Percentiles rank a stretch among this genome's conserved stretches.
Evolutionary conservation across 2,797 vertebrate genomes (phyloP).

Genomic region (Phrynocephalus forsythii): DNA sequence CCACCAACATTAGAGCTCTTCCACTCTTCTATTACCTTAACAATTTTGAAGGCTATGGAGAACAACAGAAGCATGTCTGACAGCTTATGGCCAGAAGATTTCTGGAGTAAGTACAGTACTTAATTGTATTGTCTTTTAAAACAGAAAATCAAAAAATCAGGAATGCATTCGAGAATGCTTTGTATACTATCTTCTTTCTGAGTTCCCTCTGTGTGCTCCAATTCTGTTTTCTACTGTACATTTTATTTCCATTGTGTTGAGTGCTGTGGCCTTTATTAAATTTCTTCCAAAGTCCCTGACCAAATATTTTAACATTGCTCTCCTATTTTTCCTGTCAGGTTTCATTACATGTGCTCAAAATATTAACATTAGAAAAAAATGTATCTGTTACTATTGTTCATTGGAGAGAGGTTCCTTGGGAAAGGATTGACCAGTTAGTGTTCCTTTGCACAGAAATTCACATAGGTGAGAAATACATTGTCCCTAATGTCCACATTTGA

Average conservation of each 20-base stretch:
- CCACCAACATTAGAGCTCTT: conserved; percentile 1
- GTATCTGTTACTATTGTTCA: background rate
- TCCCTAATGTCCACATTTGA: background rate
- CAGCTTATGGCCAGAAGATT: conserved; percentile 84
- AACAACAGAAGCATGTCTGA: conserved; percentile 82
- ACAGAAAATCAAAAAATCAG: conserved; percentile 28
- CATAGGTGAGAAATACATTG: background rate
- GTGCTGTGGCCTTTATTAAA: background rate
- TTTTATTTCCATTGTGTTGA: background rate
- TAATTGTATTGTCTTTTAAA: conserved; percentile 37
- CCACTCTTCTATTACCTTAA: conserved; percentile 54
- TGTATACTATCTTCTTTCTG: background rate
- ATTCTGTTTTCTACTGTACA: background rate
- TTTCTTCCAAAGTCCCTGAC: background rate
- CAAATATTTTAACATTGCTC: background rate
- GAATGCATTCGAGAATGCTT: conserved; percentile 6
- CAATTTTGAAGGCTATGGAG: conserved; percentile 85
- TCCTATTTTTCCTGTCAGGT: background rate
- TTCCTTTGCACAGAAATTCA: background rate
- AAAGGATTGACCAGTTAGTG: background rate
- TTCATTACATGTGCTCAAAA: background rate
- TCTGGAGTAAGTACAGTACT: conserved; percentile 86
- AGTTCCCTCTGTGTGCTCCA: background rate
- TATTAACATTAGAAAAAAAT: background rate
- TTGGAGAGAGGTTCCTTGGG: background rate